Evolutionary conservation across 30 jellyfish, hydroid and myxozoan genomes (phyloP).

Genomic region (Pseudorhiza aurosa): DNA sequence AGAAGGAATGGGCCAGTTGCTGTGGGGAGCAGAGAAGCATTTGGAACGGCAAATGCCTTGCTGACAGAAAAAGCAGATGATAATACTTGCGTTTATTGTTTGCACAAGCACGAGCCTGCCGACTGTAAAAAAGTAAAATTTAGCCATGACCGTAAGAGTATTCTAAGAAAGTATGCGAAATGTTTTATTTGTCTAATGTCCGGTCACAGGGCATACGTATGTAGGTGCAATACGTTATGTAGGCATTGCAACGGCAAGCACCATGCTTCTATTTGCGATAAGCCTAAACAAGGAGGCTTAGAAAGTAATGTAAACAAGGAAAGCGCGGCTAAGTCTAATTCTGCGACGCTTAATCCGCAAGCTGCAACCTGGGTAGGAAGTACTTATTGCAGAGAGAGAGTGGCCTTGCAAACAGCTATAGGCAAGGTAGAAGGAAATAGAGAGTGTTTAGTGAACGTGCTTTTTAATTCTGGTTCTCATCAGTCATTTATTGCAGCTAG

Average conservation of each 20-base stretch:
- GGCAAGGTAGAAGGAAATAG: neutral
- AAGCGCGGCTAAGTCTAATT: neutral
- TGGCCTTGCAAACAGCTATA: conserved; percentile 19
- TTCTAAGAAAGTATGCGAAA: too few relatives aligned
- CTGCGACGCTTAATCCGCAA: neutral
- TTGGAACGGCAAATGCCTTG: conserved; percentile 19
- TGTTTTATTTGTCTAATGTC: too few relatives aligned
- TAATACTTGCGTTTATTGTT: neutral
- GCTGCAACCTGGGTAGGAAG: conserved; percentile 11
- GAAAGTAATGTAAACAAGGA: neutral
- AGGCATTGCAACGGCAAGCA: neutral
- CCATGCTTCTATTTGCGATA: neutral
- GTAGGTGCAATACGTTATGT: neutral
- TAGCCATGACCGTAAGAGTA: neutral
- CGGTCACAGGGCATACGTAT: neutral
- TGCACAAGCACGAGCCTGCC: neutral
- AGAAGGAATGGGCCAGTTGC: neutral
- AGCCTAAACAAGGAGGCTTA: neutral
- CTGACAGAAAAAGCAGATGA: neutral
- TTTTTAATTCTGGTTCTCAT: too few relatives aligned
- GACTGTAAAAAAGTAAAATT: neutral
- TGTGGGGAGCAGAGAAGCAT: too few relatives aligned
- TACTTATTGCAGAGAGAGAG: conserved; percentile 1
- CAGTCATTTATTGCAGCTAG: too few relatives aligned
- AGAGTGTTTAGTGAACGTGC: conserved; percentile 4